Conservation (phyloP, 2,113 vertebrate genomes). For the Salvelinus namaycush region DNA sequence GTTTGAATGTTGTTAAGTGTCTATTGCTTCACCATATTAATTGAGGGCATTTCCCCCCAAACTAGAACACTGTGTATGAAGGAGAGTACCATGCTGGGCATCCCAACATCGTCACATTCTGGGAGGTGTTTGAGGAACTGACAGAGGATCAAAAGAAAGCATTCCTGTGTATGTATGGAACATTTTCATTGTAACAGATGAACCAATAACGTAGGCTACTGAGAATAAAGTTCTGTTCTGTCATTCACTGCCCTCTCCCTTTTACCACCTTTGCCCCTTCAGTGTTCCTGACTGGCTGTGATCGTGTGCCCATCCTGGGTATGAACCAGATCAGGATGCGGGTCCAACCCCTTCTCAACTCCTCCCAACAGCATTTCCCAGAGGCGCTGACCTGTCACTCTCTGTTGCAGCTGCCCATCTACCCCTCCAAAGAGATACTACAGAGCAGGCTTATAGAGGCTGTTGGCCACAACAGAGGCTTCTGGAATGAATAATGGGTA, state of each 20-base stretch:
- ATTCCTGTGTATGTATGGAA: slow-evolving; percentile 77
- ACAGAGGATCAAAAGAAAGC: slow-evolving; percentile 71
- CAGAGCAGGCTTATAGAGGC: slow-evolving; percentile 64
- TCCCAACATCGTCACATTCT: slow-evolving; percentile 75
- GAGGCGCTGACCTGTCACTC: slow-evolving; percentile 54
- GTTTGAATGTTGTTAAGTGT: neutral
- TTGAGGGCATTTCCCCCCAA: neutral
- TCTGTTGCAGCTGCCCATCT: slow-evolving; percentile 59
- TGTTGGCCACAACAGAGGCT: slow-evolving; percentile 54
- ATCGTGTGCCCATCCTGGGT: slow-evolving; percentile 57
- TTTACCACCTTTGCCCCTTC: neutral
- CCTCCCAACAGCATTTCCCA: slow-evolving; percentile 59
- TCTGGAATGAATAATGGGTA: slow-evolving; percentile 28
- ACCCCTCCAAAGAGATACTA: slow-evolving; percentile 60
- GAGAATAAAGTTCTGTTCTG: neutral
- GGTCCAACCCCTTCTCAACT: slow-evolving; percentile 15
- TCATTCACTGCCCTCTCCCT: neutral
- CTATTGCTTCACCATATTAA: neutral
- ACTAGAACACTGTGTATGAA: slow-evolving; percentile 71
- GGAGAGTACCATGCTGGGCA: slow-evolving; percentile 50
- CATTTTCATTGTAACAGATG: neutral
- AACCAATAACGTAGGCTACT: neutral
- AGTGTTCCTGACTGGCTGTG: slow-evolving; percentile 77
- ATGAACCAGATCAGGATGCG: slow-evolving; percentile 56
- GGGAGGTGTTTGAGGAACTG: slow-evolving; percentile 81